Base-by-base conservation (phyloP, 2,797 vertebrate species). In the Bucorvus abyssinicus region DNA sequence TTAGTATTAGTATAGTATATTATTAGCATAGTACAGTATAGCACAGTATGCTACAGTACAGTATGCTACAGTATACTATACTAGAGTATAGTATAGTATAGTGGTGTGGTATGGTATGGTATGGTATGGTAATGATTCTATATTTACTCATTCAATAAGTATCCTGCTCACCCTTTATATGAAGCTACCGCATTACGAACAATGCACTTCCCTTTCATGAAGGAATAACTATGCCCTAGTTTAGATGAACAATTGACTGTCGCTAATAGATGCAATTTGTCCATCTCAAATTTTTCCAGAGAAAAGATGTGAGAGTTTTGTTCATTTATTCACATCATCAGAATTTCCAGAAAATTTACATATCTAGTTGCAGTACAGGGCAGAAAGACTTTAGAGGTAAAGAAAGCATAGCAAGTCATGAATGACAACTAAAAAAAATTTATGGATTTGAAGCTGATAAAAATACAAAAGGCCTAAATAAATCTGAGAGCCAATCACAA, bases 391-490 rank as follows among this genome's bases (percentile, higher is more conserved):
- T 83, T 88, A 81, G 49, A 91, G 49, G 53, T 83, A 64, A 95
- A 59, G 16, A 88, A 88, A 95, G 22, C 47, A 80, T 64, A 63
- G 60, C 32, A 85, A 87, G 20, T 42, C 88, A 27, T 96, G 92
- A 92, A 14, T 88, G 84, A 71, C 73, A 88, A 71, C 49, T 78
- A 84, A 95, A 84, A 86, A 90, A 90, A 92, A 50, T 26, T 26
- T 93, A 92, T 84, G 29, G 80, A 93, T 92, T 90, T 56, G 23
- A 65, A 87, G 38, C 18, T 78, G 87, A 92, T 88, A 88, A 92
- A 86, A 88, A 86, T 84, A 90, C 19, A 92, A 87, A 93, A 63
- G 19, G 14, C n/a, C 14, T 90, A 92, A 95, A 93, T 88, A 93
- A 88, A 74, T 90, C 69, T 94, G 32, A 71, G 55, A 78, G 19